Evolutionary conservation across 2,888 invertebrate species (phyloP), one percentile per base, ranked within the genome.

Genomic region (Leucania comma): DNA sequence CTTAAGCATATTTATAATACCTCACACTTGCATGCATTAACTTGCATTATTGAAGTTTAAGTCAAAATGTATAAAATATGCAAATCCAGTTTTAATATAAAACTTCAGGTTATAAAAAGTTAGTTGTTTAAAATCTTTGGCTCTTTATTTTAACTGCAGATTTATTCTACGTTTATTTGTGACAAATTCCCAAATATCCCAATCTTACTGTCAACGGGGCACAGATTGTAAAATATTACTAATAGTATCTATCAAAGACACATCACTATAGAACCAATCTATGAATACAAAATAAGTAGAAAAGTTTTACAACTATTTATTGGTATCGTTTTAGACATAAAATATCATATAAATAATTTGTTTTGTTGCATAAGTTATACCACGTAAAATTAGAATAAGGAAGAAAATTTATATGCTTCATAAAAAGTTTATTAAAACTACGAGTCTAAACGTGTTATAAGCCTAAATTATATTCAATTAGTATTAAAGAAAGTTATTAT

Each of bases 291-390:
- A 79, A 78, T 75, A 75, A 51, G 64, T 66, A 66, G 48, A 65
- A 48, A 61, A 48, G n/a, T 77, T 71, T 83, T 79, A 85, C 29
- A 29, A 79, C 53, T 65, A 73, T 84, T 75, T 83, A 85, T 85
- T 83, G 78, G 60, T 72, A 78, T 77, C 74, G 72, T 75, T 83
- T 74, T 12, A 38, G 60, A 75, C 53, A 67, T 85, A 74, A 83
- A 83, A 85, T 75, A 62, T 65, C 75, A 53, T 70, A 80, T 74
- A 76, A 76, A 82, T 82, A 80, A 84, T 80, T 78, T 83, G 71
- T 81, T 84, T 81, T 79, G 72, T 68, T 75, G 76, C 79, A 48
- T 76, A 77, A 70, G 61, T 81, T 72, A 73, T 54, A 63, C 67
- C 54, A 61, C 71, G 62, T 12, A 68, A 46, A 42, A 57, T 61